Percentiles rank a stretch among this genome's conserved stretches.
Evolutionary conservation across 2,888 invertebrate species (phyloP).

Genomic region (Alloscopus bannaensis): DNA sequence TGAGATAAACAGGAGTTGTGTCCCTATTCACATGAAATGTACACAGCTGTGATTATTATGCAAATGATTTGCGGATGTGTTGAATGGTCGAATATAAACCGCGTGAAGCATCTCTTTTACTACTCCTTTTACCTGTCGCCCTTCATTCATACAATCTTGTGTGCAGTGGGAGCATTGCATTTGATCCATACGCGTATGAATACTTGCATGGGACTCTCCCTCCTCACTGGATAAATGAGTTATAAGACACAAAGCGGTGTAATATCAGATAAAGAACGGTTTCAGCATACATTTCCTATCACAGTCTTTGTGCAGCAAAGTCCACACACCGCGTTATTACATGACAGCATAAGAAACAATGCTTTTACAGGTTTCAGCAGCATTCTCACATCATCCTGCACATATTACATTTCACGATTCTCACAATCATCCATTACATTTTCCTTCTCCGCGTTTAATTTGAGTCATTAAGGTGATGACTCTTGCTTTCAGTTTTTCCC

Average conservation of each 20-base stretch:
- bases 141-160: constrained; percentile 17
- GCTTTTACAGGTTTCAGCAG: neutral
- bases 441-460: constrained; percentile 51
- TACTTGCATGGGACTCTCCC: constrained; percentile 35
- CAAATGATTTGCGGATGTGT: constrained; percentile 67
- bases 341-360: too few relatives aligned
- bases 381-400: neutral
- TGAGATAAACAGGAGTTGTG: constrained; percentile 37
- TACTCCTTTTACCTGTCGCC: constrained; percentile 46
- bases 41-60: constrained; percentile 64
- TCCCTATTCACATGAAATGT: constrained; percentile 48
- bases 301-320: constrained; percentile 5
- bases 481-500: constrained; percentile 50
- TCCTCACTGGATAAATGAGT: too few relatives aligned
- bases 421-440: constrained; percentile 43
- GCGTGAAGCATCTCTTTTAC: constrained; percentile 65
- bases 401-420: constrained; percentile 15
- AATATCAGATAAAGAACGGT: constrained; percentile 48
- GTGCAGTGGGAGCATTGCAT: neutral
- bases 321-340: too few relatives aligned
- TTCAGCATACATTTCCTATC: constrained; percentile 2
- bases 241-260: constrained; percentile 40
- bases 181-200: neutral
- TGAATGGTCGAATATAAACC: constrained; percentile 68
- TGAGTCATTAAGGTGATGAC: constrained; percentile 60